Evolutionary conservation across 2,888 invertebrate species (phyloP).

Genomic region (Chironomus riparius): DNA sequence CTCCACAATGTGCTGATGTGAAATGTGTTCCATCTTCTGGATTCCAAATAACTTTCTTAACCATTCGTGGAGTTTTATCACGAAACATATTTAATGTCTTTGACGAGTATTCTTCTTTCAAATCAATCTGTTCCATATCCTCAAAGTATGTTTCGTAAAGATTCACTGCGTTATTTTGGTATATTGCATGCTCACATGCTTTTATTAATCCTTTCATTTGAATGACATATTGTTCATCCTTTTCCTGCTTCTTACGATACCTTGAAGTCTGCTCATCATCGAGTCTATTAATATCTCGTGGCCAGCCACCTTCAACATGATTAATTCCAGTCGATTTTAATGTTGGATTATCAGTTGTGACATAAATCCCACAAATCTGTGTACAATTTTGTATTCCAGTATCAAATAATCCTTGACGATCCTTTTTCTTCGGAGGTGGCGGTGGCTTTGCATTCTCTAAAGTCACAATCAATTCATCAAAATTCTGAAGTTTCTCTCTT

Average conservation of each 20-base stretch:
- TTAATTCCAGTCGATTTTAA: slow-evolving; percentile 48
- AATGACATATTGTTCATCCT: slow-evolving; percentile 52
- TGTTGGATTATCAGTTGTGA: slow-evolving; percentile 36
- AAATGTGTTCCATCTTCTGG: slow-evolving; percentile 14
- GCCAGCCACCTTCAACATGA: slow-evolving; percentile 79
- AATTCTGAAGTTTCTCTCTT: not conserved
- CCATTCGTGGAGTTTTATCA: slow-evolving; percentile 37
- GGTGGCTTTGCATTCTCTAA: not conserved
- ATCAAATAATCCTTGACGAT: not conserved
- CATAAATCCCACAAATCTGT: not conserved
- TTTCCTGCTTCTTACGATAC: slow-evolving; percentile 67
- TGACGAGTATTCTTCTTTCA: slow-evolving; percentile 49
- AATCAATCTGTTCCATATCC: slow-evolving; percentile 44
- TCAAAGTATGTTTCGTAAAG: slow-evolving; percentile 69
- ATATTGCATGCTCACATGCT: slow-evolving; percentile 56
- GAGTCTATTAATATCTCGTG: slow-evolving; percentile 57
- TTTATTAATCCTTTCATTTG: slow-evolving; percentile 32
- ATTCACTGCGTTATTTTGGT: slow-evolving; percentile 72
- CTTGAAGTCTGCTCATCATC: slow-evolving; percentile 63
- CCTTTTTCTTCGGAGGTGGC: not conserved
- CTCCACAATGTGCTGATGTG: not conserved
- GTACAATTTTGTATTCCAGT: not conserved
- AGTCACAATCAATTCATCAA: not conserved
- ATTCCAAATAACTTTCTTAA: slow-evolving; percentile 2
- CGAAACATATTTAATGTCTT: slow-evolving; percentile 60